A percentile compares a stretch with the other conserved stretches of the same genome.
Evolutionary conservation across 2,113 vertebrate species (phyloP).

Genomic region (Sclerurus mexicanus): DNA sequence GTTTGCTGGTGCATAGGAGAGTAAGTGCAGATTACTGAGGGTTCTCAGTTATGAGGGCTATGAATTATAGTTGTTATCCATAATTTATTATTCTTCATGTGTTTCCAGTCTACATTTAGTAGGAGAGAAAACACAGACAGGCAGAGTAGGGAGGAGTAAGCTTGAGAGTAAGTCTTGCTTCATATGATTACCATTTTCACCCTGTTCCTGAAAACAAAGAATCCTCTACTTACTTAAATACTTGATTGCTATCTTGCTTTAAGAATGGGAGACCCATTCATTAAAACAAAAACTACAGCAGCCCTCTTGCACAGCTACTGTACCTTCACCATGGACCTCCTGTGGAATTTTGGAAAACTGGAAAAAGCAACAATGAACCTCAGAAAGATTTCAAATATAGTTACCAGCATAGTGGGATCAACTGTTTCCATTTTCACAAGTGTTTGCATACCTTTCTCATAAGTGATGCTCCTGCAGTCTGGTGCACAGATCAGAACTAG

Average conservation of each 20-base stretch:
- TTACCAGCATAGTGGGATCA: not conserved
- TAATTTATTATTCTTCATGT: slow-evolving; percentile 37
- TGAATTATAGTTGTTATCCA: slow-evolving; percentile 39
- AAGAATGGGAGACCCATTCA: not conserved
- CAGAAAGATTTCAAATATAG: not conserved
- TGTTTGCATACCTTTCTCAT: not conserved
- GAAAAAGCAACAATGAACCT: not conserved
- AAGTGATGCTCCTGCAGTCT: not conserved
- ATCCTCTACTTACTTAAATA: slow-evolving; percentile 10
- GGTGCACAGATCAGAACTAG: not conserved
- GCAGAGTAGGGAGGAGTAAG: not conserved
- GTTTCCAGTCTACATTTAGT: not conserved
- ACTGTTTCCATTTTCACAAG: not conserved
- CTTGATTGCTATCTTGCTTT: not conserved
- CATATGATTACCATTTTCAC: not conserved
- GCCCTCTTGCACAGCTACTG: not conserved
- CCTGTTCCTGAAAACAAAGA: not conserved
- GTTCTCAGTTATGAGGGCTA: slow-evolving; percentile 38
- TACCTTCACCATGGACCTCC: not conserved
- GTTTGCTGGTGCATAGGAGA: slow-evolving; percentile 45
- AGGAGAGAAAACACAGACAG: slow-evolving; percentile 4
- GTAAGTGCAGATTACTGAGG: slow-evolving; percentile 28
- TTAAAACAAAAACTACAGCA: not conserved
- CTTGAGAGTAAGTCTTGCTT: not conserved
- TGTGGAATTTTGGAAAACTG: not conserved